Base-by-base conservation (phyloP, 2,113 vertebrate genomes). In the Ahaetulla prasina region DNA sequence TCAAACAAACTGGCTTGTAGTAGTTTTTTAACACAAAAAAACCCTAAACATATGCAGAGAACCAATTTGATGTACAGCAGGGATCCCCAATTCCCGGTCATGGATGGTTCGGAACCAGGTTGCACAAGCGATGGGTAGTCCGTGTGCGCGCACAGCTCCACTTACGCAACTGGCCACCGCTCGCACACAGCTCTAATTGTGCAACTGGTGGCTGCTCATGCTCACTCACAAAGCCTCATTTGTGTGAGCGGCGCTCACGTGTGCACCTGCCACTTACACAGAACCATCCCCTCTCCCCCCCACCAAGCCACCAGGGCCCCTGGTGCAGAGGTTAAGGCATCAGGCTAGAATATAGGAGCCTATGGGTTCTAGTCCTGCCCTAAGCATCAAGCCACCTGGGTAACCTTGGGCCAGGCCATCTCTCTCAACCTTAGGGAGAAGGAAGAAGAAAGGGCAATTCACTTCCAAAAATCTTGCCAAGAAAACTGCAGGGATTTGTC, bases 21-120 rank as follows among this genome's bases (percentile, higher is more conserved):
- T 5, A 68, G 30, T 68, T 68, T n/a, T n/a, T 68, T 6, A 68
- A 16, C 4, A 12, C 16, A 90, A 11, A 30, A 14, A 39, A 91
- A 4, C 2, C 8, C 43, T 91, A 43, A 87, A 18, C n/a, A 10
- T 54, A 25, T n/a, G 20, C 2, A 39, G 22, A 45, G 3, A 20
- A 30, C 23, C 54, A 22, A 16, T 45, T 39, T 39, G 7, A 6
- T 39, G 68, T 80, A 80, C 18, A 39, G 8, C 25, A 57, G 54
- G 22, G 7, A 2, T 25, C 54, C 2, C 7, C 22, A 57, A 10
- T 8, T 27, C 25, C 55, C 1, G 8, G 55, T 9, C 55, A 57
- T 3, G 25, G 23, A 57, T 0, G 0, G 0, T 57, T 57, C 55
- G 0, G 55, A 57, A 27, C 55, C 23, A 0, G 55, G 8, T 8